phyloP scores from a whole-genome alignment of 2,113 vertebrate species.

The Chloroceryle aenea region DNA sequence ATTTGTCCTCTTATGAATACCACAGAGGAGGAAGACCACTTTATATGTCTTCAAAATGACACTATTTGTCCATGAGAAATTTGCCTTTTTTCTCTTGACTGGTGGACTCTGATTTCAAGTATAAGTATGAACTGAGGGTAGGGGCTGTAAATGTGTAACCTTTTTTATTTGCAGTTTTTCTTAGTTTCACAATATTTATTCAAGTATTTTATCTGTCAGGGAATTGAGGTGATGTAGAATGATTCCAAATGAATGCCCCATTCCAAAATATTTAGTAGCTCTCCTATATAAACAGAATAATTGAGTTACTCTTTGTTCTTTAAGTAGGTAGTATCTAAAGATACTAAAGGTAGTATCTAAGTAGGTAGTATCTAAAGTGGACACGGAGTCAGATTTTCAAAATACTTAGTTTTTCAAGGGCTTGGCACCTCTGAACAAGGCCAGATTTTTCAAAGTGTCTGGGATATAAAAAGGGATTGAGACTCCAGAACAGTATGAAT shows the following conservation, averaged over 20 bases:
- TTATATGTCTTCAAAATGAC: not conserved
- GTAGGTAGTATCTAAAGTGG: not conserved
- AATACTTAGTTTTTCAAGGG: not conserved
- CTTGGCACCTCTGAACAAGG: not conserved
- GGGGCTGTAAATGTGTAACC: not conserved
- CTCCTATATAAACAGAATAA: not conserved
- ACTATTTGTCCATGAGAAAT: not conserved
- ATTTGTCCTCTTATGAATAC: not conserved
- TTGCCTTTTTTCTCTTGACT: rapidly evolving
- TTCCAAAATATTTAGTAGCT: not conserved
- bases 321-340: not conserved
- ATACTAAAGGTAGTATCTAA: too few relatives aligned
- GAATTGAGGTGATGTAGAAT: not conserved
- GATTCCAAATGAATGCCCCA: not conserved
- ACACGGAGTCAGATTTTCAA: not conserved
- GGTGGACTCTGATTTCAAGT: not conserved
- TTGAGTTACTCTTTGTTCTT: not conserved
- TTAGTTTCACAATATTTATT: not conserved
- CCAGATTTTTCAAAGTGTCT: not conserved
- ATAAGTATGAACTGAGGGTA: not conserved
- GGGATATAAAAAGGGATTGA: not conserved
- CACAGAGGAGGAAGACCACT: not conserved
- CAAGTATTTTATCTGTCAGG: not conserved
- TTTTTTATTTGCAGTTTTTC: not conserved
- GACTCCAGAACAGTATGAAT: not conserved